A percentile compares a stretch with the other conserved stretches of the same genome.
phyloP scores from a whole-genome alignment of 2,888 invertebrate genomes.

The Hyposoter dolosus region DNA sequence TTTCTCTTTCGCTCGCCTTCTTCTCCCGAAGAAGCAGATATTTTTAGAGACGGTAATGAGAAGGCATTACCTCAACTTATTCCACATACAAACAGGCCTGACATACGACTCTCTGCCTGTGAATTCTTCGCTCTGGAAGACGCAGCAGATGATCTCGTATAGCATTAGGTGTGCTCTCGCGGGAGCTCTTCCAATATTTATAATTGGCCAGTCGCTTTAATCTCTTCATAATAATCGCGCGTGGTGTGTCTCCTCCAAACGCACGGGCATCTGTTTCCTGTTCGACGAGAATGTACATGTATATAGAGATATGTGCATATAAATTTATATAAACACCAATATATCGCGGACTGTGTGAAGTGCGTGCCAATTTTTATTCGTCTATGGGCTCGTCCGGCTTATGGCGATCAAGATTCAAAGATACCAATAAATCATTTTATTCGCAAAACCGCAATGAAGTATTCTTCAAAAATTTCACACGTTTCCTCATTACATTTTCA shows the following conservation, averaged over 20 bases:
- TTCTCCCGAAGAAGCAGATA: background rate
- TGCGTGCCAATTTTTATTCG: slow-evolving; percentile 22
- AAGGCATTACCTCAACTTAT: background rate
- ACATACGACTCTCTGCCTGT: slow-evolving; percentile 4
- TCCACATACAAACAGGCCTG: background rate
- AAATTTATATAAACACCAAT: slow-evolving; percentile 1
- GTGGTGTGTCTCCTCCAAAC: slow-evolving; percentile 58
- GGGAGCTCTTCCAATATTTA: slow-evolving; percentile 70
- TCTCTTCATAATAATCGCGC: slow-evolving; percentile 73
- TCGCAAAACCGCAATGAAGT: background rate
- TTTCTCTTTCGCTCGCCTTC: background rate
- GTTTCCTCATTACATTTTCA: background rate
- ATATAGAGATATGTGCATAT: slow-evolving; percentile 5
- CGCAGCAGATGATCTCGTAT: slow-evolving; percentile 1
- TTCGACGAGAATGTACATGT: slow-evolving; percentile 37
- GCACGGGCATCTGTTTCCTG: slow-evolving; percentile 75
- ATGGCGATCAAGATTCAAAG: background rate
- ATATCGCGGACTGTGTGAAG: slow-evolving; percentile 10
- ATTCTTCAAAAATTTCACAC: background rate
- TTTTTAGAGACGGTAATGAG: background rate
- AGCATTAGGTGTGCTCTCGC: slow-evolving; percentile 29
- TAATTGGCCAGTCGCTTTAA: slow-evolving; percentile 73
- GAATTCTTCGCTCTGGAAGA: background rate
- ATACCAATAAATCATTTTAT: background rate
- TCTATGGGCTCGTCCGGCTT: slow-evolving; percentile 16